Evolutionary conservation across 92 coral and sea anemone species (phyloP).

Genomic region (Phenganax marumi): DNA sequence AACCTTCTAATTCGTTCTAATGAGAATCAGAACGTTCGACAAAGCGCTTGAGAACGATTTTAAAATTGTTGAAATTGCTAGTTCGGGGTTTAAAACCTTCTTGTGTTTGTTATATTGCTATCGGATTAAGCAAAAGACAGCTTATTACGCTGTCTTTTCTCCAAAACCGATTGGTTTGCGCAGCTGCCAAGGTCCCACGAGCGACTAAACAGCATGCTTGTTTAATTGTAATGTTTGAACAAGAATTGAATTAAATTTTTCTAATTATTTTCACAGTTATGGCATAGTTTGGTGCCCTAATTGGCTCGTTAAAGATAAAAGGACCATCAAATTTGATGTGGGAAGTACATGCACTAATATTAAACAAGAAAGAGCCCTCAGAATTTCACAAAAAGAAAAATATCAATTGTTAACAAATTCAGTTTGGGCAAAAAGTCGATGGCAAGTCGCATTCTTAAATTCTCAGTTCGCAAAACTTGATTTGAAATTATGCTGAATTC

Average conservation of each 20-base stretch:
- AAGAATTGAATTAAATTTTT: not conserved
- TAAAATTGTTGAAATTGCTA: not conserved
- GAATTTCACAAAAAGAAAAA: not conserved
- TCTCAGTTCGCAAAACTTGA: not conserved
- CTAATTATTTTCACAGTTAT: not conserved
- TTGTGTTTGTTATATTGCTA: not conserved
- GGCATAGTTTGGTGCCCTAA: constrained; percentile 1
- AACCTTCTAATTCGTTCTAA: not conserved
- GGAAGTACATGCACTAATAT: not conserved
- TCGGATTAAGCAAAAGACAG: not conserved
- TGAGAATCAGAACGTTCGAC: not conserved
- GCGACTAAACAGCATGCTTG: constrained; percentile 12
- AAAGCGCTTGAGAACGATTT: not conserved
- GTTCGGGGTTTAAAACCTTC: not conserved
- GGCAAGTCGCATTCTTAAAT: not conserved
- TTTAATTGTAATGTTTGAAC: constrained; percentile 16
- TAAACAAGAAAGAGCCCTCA: not conserved
- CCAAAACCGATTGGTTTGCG: not conserved
- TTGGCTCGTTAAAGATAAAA: constrained; percentile 24
- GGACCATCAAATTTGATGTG: not conserved
- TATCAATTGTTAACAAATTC: not conserved
- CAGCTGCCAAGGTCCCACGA: constrained; percentile 33
- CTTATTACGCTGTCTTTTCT: constrained; percentile 18
- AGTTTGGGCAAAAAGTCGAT: not conserved
- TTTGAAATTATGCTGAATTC: constrained; percentile 13